Percentiles rank a stretch among this genome's conserved stretches.
Conservation (phyloP, 2,888 invertebrate species). For the Rotaria macrura region DNA sequence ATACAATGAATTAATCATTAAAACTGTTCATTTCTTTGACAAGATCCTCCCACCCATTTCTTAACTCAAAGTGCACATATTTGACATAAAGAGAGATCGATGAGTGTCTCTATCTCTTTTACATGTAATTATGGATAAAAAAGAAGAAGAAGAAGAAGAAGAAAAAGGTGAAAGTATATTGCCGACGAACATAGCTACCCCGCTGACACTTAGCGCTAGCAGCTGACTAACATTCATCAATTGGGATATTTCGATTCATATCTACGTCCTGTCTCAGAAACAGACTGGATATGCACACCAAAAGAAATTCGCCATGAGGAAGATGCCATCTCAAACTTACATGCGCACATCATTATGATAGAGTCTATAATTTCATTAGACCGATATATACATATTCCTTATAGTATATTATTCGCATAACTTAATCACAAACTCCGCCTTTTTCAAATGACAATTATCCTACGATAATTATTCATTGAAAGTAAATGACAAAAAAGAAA, state of each 20-base stretch:
- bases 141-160: no score
- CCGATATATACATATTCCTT: background rate
- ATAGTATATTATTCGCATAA: background rate
- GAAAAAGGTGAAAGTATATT: background rate
- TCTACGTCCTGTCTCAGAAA: background rate
- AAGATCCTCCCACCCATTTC: background rate
- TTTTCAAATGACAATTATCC: background rate
- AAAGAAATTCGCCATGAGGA: background rate
- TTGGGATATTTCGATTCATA: background rate
- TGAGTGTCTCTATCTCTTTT: background rate
- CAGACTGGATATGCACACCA: background rate
- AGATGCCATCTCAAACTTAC: background rate
- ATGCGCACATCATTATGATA: background rate
- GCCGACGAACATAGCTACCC: background rate
- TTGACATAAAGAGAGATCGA: conserved; percentile 15
- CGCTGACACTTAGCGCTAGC: background rate
- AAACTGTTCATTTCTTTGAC: background rate
- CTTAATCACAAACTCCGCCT: background rate
- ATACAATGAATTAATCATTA: background rate
- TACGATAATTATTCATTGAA: background rate
- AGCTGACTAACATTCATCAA: conserved; percentile 6
- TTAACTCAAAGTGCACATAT: background rate
- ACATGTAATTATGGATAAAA: background rate
- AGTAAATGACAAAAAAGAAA: background rate
- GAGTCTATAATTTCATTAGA: background rate